Evolutionary conservation across 2,797 vertebrate species (phyloP).

Genomic region (Cuniculus paca): DNA sequence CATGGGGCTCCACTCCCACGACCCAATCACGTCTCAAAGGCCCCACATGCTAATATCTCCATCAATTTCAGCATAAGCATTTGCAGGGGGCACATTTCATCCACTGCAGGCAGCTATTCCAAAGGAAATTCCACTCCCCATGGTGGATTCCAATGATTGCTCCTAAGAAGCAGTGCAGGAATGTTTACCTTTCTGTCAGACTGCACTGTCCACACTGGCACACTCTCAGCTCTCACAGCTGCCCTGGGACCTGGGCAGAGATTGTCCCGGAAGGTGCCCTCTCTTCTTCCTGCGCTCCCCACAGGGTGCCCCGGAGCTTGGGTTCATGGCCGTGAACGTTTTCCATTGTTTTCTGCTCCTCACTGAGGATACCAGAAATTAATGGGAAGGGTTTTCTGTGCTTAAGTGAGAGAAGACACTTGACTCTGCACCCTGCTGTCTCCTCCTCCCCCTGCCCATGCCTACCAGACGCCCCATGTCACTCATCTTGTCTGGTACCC

Average conservation of each 20-base stretch:
- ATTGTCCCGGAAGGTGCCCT: neutral
- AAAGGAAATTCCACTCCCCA: neutral
- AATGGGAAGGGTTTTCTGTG: neutral
- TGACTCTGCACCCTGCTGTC: too few species aligned
- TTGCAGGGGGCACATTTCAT: neutral
- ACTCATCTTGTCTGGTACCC: rapidly evolving
- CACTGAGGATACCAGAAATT: neutral
- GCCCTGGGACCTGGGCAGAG: neutral
- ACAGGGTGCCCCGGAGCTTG: neutral
- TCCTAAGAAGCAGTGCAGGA: rapidly evolving
- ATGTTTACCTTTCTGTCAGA: rapidly evolving
- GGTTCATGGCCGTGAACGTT: neutral
- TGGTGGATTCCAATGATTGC: neutral
- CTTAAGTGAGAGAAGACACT: neutral
- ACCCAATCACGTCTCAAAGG: neutral
- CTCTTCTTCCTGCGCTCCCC: neutral
- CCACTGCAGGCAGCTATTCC: neutral
- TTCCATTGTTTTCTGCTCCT: neutral
- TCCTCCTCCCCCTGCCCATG: too few species aligned
- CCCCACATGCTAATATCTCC: too few species aligned
- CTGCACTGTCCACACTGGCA: rapidly evolving
- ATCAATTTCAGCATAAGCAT: neutral
- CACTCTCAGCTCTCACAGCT: too few species aligned
- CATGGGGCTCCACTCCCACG: neutral
- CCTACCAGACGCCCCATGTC: too few species aligned